Evolutionary conservation across 2,113 vertebrate species (phyloP).

Genomic region (Bos taurus): DNA sequence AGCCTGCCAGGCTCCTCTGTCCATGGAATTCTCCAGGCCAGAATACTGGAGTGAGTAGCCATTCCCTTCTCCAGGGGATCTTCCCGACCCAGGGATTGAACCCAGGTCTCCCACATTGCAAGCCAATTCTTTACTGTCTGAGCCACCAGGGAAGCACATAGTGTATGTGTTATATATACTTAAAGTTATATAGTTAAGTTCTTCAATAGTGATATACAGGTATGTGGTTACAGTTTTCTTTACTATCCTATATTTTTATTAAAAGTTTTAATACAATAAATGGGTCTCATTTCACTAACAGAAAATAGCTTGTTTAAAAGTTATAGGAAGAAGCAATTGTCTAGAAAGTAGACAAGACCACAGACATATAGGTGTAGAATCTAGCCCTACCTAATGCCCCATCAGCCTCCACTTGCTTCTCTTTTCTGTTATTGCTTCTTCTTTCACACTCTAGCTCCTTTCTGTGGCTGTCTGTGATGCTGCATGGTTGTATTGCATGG

Average conservation of each 20-base stretch:
- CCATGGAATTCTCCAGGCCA: background rate
- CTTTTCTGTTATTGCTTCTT: background rate
- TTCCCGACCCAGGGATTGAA: background rate
- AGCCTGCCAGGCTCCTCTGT: background rate
- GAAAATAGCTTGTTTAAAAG: background rate
- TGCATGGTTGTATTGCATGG: background rate
- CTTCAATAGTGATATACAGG: background rate
- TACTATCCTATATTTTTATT: background rate
- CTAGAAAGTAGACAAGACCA: background rate
- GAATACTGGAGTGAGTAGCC: background rate
- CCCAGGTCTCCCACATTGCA: background rate
- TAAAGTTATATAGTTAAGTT: background rate
- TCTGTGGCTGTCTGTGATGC: background rate
- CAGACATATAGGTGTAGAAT: background rate
- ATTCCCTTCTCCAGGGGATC: background rate
- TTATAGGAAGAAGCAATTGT: background rate
- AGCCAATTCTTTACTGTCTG: background rate
- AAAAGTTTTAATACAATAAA: background rate
- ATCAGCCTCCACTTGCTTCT: no score
- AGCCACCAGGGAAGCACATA: background rate
- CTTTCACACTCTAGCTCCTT: background rate
- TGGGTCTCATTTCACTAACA: background rate
- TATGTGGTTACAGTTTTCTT: background rate
- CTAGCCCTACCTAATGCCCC: fast-evolving
- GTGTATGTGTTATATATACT: background rate